Percentiles rank a stretch among this genome's conserved stretches.
These are phyloP conservation scores for Charaxes varanes DNA, from an alignment of 1,140 invertebrate genomes.

Conservation along the genomic window DNA sequence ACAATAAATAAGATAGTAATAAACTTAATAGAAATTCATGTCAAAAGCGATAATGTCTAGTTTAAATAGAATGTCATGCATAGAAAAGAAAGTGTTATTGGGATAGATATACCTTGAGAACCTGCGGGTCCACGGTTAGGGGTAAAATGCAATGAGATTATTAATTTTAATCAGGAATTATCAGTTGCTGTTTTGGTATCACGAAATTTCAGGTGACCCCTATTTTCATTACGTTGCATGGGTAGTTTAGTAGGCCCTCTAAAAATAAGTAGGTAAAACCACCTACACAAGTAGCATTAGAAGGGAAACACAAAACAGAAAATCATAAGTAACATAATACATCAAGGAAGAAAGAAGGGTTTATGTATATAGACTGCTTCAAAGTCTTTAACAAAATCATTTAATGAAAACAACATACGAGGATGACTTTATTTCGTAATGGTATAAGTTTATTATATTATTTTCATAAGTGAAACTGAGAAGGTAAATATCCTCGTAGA, in stretches of 20 bases:
- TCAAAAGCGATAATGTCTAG: constrained; percentile 19
- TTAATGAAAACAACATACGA: constrained; percentile 17
- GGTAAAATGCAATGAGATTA: constrained; percentile 69
- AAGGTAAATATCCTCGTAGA: constrained; percentile 34
- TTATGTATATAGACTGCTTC: constrained; percentile 24
- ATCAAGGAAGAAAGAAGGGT: constrained; percentile 49
- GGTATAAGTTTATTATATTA: neutral
- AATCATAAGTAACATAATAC: constrained; percentile 58
- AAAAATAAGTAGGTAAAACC: constrained; percentile 40
- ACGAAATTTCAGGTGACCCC: constrained; percentile 55
- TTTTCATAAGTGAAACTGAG: no score
- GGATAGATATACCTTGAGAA: constrained; percentile 82
- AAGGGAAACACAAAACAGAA: constrained; percentile 49
- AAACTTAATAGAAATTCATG: constrained; percentile 15
- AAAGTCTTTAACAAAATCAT: constrained; percentile 26
- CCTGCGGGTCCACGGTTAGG: constrained; percentile 76
- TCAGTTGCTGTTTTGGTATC: constrained; percentile 33
- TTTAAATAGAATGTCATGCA: constrained; percentile 40
- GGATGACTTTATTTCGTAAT: no score
- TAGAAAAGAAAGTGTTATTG: constrained; percentile 64
- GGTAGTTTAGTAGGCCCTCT: constrained; percentile 38
- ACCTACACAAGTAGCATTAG: constrained; percentile 43
- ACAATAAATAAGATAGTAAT: constrained; percentile 11
- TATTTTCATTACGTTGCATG: constrained; percentile 40
- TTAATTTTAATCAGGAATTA: constrained; percentile 66